Evolutionary conservation across 2,113 vertebrate species (phyloP).

Genomic region (Microcebus tavaratra): DNA sequence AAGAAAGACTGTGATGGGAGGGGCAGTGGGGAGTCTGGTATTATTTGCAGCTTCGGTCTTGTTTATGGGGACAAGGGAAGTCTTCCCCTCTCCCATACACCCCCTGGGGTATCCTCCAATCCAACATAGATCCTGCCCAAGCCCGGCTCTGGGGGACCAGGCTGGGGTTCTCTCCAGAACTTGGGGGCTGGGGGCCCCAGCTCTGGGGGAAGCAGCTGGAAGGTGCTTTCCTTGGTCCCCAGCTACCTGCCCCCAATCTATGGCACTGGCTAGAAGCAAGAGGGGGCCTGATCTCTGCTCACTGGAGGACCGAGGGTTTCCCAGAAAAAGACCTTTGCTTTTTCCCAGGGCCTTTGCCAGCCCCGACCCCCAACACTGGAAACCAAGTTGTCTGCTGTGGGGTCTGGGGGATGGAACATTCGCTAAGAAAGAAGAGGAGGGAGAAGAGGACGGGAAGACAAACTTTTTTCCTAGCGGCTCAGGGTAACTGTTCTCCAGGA

Average conservation of each 20-base stretch:
- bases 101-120: neutral
- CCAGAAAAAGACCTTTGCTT: neutral
- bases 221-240: neutral
- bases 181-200: no score
- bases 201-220: neutral
- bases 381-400: neutral
- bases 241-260: rapidly evolving
- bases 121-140: neutral
- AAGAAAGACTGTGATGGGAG: neutral
- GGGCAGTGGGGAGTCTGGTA: neutral
- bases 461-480: neutral
- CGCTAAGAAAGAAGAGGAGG: no score
- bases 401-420: neutral
- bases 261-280: neutral
- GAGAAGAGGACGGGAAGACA: neutral
- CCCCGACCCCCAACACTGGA: rapidly evolving
- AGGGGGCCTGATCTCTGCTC: neutral
- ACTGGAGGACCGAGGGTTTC: neutral
- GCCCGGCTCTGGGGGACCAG: neutral
- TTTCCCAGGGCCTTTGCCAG: neutral
- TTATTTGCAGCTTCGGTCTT: neutral
- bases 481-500: neutral
- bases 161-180: neutral
- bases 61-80: neutral
- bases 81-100: neutral